These are phyloP conservation scores for Copidosoma aretas DNA, from an alignment of 2,888 invertebrate species.

Conservation along the genomic window DNA sequence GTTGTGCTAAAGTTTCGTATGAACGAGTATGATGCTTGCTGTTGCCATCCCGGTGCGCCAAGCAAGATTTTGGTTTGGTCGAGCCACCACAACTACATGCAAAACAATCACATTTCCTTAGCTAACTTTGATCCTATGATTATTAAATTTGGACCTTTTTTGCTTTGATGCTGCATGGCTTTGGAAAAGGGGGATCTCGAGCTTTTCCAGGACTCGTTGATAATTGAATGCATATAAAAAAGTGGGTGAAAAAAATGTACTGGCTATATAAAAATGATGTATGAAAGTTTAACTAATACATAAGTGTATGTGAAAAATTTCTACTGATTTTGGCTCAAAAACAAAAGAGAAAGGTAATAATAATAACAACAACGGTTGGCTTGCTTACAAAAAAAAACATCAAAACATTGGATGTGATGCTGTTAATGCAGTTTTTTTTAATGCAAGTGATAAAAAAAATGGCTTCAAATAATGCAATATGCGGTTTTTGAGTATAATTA, in stretches of 20 bases:
- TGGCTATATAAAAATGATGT: slow-evolving; percentile 29
- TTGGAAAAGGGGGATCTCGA: slow-evolving; percentile 31
- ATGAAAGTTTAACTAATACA: slow-evolving; percentile 30
- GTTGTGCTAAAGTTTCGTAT: slow-evolving; percentile 60
- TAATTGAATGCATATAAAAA: slow-evolving; percentile 33
- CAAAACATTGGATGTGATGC: slow-evolving; percentile 7
- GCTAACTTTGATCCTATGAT: slow-evolving; percentile 34
- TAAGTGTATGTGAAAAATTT: slow-evolving; percentile 29
- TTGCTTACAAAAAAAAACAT: slow-evolving; percentile 7
- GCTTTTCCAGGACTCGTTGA: slow-evolving; percentile 36
- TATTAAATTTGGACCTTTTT: slow-evolving; percentile 25
- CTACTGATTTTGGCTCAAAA: slow-evolving; percentile 39
- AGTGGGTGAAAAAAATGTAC: slow-evolving; percentile 19
- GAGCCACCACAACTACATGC: slow-evolving; percentile 69
- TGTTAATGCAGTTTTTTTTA: slow-evolving; percentile 15
- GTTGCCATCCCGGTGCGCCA: slow-evolving; percentile 67
- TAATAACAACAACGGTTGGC: neutral
- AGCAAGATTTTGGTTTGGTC: slow-evolving; percentile 71
- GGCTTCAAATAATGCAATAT: neutral
- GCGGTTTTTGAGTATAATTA: neutral
- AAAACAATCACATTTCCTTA: slow-evolving; percentile 57
- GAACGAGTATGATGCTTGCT: slow-evolving; percentile 65
- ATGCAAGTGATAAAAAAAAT: slow-evolving; percentile 9
- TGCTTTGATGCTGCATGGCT: slow-evolving; percentile 21
- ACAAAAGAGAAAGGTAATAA: neutral